Evolutionary conservation across 2,797 vertebrate species (phyloP).

Genomic region (Peromyscus attwateri): DNA sequence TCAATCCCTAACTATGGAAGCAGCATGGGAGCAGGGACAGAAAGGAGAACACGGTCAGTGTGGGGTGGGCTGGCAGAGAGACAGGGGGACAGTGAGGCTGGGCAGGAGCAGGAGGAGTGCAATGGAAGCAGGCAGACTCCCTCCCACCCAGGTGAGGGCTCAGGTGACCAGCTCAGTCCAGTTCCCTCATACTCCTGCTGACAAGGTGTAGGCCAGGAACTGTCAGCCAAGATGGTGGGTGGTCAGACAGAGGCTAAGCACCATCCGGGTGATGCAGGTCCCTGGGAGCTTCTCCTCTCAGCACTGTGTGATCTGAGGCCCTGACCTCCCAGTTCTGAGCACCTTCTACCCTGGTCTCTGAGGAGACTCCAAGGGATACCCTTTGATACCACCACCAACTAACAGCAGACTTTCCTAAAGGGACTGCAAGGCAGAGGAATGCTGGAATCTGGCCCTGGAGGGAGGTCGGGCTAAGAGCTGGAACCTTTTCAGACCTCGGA

Average conservation of each 20-base stretch:
- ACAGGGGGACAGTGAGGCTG: not conserved
- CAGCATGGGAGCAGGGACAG: slow-evolving; percentile 90
- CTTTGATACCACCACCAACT: fast-evolving
- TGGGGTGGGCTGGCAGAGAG: not conserved
- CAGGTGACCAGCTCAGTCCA: not conserved
- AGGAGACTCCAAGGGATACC: not conserved
- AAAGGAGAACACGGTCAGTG: slow-evolving; percentile 88
- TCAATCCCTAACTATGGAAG: slow-evolving; percentile 98
- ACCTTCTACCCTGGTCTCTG: not conserved
- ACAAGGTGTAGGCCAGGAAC: not conserved
- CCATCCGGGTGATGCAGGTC: fast-evolving
- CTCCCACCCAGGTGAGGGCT: not conserved
- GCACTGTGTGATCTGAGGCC: not conserved
- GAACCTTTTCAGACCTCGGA: not conserved
- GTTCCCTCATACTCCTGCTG: not conserved
- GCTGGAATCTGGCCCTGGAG: not conserved
- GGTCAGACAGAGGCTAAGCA: not conserved
- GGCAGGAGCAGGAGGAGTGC: not conserved
- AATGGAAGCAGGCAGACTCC: not conserved
- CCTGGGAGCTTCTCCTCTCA: not conserved
- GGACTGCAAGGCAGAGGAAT: not conserved
- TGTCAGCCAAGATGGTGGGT: not conserved
- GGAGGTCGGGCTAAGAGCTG: not conserved
- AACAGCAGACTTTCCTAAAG: not conserved
- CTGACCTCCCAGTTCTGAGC: not conserved